Evolutionary conservation across 2,888 invertebrate genomes (phyloP), one percentile per base, ranked within the genome.

Genomic region (Falcaria lacertinaria): DNA sequence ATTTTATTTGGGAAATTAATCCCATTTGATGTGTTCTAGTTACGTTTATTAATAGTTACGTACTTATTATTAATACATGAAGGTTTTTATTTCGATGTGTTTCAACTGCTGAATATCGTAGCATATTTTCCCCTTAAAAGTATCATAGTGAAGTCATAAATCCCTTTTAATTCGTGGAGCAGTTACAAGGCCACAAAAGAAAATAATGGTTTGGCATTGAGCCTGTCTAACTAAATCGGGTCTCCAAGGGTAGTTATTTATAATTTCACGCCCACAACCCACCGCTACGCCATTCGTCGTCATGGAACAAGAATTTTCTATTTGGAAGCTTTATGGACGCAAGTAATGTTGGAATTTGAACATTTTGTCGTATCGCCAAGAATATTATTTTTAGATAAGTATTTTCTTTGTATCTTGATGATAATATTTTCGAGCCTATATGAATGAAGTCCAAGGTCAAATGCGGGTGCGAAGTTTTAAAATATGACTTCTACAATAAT

Each of bases 191-290:
- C n/a, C n/a, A n/a, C n/a, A n/a, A n/a, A 54, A 50, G 54, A 61
- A 59, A 71, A 70, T 66, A 61, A 63, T 62, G 50, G 63, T 59
- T 66, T 86, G 86, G 84, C 86, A 87, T 85, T 87, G 87, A 79
- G 77, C n/a, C n/a, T n/a, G n/a, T 59, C 63, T 48, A 57, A 74
- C 76, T 75, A 75, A 79, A 78, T 78, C 58, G 58, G 64, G 66
- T 66, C 50, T 54, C 52, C 59, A 73, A 80, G 78, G 80, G 78
- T 74, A 71, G 76, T 70, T 86, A 86, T 85, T 82, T 84, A 82
- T 85, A 84, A 71, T 72, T 76, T 72, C 60, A 74, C 80, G 71
- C 80, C 75, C 73, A 80, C 81, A 60, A 55, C 63, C 60, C 63
- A 54, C 47, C 49, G 55, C 58, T 64, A 57, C 59, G 68, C 65